Evolutionary conservation across 1,140 invertebrate genomes (phyloP).

Genomic region (Tachypleus tridentatus): DNA sequence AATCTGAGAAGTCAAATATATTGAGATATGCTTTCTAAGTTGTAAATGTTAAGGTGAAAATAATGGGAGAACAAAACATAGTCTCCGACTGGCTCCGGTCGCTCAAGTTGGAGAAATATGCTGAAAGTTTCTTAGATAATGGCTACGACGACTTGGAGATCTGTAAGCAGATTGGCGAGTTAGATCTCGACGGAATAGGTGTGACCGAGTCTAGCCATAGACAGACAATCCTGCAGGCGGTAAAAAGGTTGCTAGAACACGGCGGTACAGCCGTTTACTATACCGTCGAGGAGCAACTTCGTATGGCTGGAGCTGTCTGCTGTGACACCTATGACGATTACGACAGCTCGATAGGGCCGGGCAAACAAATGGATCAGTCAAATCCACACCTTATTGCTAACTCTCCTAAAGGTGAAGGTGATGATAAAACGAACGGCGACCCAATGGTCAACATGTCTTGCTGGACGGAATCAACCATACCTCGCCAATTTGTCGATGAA

Average conservation of each 20-base stretch:
- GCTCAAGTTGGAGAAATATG: slow-evolving; percentile 75
- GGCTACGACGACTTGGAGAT: slow-evolving; percentile 93
- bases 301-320: too few species aligned
- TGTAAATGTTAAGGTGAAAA: too few species aligned
- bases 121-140: slow-evolving; percentile 87
- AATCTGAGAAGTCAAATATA: too few species aligned
- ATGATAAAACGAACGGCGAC: too few species aligned
- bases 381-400: too few species aligned
- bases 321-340: too few species aligned
- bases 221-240: slow-evolving; percentile 62
- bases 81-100: slow-evolving; percentile 87
- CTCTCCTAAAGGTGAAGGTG: too few species aligned
- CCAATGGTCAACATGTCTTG: too few species aligned
- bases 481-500: slow-evolving; percentile 49
- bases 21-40: too few species aligned
- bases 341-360: too few species aligned
- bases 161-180: slow-evolving; percentile 89
- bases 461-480: too few species aligned
- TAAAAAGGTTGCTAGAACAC: slow-evolving; percentile 71
- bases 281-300: slow-evolving; percentile 54
- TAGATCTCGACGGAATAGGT: slow-evolving; percentile 87
- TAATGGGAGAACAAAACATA: slow-evolving; percentile 49
- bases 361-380: too few species aligned
- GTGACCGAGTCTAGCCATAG: slow-evolving; percentile 72
- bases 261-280: slow-evolving; percentile 89